Evolutionary conservation across 1,140 invertebrate species (phyloP), one percentile per base, ranked within the genome.

Genomic region (Brachionus rotundiformis): DNA sequence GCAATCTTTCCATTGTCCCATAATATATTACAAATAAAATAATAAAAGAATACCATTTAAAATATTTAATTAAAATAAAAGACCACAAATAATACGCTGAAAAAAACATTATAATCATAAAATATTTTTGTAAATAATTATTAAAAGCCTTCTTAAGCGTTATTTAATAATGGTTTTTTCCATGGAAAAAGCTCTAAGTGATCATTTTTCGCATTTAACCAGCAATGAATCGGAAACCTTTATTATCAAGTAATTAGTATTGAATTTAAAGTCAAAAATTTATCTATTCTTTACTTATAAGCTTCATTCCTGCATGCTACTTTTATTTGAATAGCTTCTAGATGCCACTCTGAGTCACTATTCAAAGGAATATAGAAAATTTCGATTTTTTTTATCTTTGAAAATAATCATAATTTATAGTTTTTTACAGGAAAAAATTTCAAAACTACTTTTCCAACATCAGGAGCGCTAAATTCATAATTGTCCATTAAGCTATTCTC

Each of bases 321-420:
- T 77, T 77, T 77, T 25, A 77, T 77, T 49, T 77, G 75, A 49
- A 77, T 77, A 7, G 75, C 41, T 59, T 77, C 75, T 7, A 77
- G 19, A 31, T 77, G 44, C 75, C 75, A 77, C 29, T 49, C 75
- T 5, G 44, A 49, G 13, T 49, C 44, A 27, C 11, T 33, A 33
- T 44, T 77, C 75, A 77, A 33, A n/a, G 75, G 75, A 47, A 54
- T 49, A 77, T 77, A 77, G 16, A 77, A 77, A 29, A 77, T 49
- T 33, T 77, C 75, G 5, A 77, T 49, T 33, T 77, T 77, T 29
- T 3, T 63, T n/a, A 63, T 63, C 61, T 63, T 63, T 23, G 3
- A n/a, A 27, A 27, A 29, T 63, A 63, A 63, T 11, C 3, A 10
- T 1, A 63, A 63, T 63, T 11, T 16, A 63, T 33, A 27, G 5